phyloP scores from a whole-genome alignment of 2,888 invertebrate genomes.

The Stenoptilia bipunctidactyla region DNA sequence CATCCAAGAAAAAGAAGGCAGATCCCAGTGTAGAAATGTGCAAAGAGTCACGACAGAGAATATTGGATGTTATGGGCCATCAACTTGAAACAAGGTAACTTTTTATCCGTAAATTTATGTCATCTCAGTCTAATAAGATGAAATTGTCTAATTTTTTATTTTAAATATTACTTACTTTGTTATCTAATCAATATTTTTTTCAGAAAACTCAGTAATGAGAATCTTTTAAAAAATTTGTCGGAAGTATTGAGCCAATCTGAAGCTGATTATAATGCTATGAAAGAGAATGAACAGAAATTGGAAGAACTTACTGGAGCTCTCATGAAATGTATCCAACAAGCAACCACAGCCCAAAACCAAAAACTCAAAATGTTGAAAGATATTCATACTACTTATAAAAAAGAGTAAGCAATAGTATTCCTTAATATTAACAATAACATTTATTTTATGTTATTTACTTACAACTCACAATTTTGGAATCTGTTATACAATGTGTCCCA shows the following conservation, averaged over 20 bases:
- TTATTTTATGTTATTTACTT: too few species aligned
- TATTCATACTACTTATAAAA: constrained; percentile 34
- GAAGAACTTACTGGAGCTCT: constrained; percentile 40
- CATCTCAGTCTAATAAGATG: not conserved
- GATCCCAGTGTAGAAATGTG: constrained; percentile 27
- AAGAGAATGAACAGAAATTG: constrained; percentile 50
- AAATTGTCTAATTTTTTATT: constrained; percentile 4
- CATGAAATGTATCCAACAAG: constrained; percentile 47
- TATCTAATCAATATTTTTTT: constrained; percentile 14
- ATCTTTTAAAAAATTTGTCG: constrained; percentile 31
- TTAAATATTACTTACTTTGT: not conserved
- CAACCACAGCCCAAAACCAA: constrained; percentile 38
- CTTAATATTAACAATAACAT: not conserved
- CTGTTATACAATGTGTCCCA: not conserved
- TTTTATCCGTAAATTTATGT: constrained; percentile 3
- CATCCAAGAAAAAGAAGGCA: constrained; percentile 34
- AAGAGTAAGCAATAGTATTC: constrained; percentile 33
- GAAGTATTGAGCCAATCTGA: constrained; percentile 38
- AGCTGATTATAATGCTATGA: constrained; percentile 39
- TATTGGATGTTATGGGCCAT: constrained; percentile 35
- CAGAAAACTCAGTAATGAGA: constrained; percentile 40
- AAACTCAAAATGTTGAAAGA: constrained; percentile 41
- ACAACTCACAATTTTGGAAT: not conserved
- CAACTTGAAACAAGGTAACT: constrained; percentile 41
- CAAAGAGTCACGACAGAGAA: constrained; percentile 39